A percentile compares a stretch with the other conserved stretches of the same genome.
phyloP scores from a whole-genome alignment of 1,140 invertebrate species.

The Holcopasites calliopsidis region DNA sequence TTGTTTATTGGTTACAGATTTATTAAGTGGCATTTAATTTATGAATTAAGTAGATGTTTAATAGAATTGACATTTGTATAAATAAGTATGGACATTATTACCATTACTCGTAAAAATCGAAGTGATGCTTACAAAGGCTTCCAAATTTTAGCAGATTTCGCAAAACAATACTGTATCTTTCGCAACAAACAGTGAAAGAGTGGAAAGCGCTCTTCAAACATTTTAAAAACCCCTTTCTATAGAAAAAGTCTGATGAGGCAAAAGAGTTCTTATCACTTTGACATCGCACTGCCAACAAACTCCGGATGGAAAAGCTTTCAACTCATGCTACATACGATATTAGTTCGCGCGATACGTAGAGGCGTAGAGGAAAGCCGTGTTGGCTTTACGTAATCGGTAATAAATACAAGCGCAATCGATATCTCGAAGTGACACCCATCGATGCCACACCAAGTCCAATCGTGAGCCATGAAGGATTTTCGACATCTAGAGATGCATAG shows the following conservation, averaged over 20 bases:
- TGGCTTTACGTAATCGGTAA: conserved; percentile 55
- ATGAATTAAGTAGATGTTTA: neutral
- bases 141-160: too few relatives aligned
- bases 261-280: neutral
- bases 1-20: too few relatives aligned
- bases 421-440: conserved; percentile 36
- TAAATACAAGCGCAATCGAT: conserved; percentile 48
- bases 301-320: conserved; percentile 1
- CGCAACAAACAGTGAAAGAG: too few relatives aligned
- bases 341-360: conserved; percentile 6
- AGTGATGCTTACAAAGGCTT: too few relatives aligned
- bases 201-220: too few relatives aligned
- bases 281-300: neutral
- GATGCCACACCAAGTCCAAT: conserved; percentile 15
- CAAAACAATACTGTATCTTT: too few relatives aligned
- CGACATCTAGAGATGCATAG: neutral
- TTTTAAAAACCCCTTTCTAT: too few relatives aligned
- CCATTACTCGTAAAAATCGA: neutral
- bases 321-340: conserved; percentile 11
- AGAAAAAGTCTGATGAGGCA: too few relatives aligned
- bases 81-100: too few relatives aligned
- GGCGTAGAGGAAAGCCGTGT: conserved; percentile 1
- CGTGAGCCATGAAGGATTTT: conserved; percentile 28
- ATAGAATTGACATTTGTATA: neutral
- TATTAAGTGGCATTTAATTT: neutral